Evolutionary conservation across 2,797 vertebrate species (phyloP).

Genomic region (Brachymystax lenok): DNA sequence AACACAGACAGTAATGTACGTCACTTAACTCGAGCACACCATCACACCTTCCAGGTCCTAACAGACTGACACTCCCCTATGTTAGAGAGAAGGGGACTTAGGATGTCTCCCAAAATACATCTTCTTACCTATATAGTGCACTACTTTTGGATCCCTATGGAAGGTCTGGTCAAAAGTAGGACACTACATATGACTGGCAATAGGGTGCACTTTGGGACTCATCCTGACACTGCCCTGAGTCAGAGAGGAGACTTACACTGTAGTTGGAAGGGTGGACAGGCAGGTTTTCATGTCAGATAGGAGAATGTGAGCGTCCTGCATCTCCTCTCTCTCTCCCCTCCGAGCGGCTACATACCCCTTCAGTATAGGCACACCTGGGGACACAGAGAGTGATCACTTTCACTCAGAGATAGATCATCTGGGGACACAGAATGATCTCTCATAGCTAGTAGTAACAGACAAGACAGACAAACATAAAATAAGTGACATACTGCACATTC

Average conservation of each 20-base stretch:
- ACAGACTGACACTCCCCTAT: neutral
- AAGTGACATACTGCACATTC: neutral
- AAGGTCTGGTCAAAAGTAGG: neutral
- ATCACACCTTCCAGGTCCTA: neutral
- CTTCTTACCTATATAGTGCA: neutral
- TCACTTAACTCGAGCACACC: neutral
- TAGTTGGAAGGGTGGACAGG: constrained; percentile 71
- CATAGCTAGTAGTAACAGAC: neutral
- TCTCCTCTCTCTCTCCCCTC: constrained; percentile 92
- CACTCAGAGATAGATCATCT: constrained; percentile 24
- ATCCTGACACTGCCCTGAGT: neutral
- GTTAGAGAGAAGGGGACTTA: neutral
- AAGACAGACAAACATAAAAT: neutral
- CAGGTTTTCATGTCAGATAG: constrained; percentile 81
- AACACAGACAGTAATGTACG: neutral
- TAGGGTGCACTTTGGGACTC: neutral
- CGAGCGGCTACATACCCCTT: constrained; percentile 87
- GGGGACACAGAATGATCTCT: neutral
- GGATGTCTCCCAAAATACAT: neutral
- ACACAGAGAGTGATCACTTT: neutral
- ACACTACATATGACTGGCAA: neutral
- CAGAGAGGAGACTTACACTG: constrained; percentile 76
- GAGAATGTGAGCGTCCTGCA: constrained; percentile 94
- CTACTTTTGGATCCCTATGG: neutral
- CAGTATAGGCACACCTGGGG: constrained; percentile 73